phyloP scores from a whole-genome alignment of 2,113 vertebrate species.

The Muntiacus reevesi region DNA sequence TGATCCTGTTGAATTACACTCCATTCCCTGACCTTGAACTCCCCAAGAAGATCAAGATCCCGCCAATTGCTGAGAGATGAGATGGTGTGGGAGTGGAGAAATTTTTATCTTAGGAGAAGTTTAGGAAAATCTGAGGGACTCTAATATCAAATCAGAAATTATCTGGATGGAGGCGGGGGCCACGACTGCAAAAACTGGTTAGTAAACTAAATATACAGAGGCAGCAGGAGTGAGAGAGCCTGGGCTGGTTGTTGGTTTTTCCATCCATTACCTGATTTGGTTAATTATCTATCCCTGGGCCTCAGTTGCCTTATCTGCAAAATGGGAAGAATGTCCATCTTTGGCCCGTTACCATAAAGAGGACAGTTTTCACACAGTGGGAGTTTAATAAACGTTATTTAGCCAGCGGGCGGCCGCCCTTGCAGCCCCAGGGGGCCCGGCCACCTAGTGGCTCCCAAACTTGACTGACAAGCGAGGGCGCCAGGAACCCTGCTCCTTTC shows the following conservation, averaged over 20 bases:
- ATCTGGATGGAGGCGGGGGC: not conserved
- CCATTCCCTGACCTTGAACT: not conserved
- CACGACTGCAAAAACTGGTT: not conserved
- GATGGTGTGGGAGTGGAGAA: not conserved
- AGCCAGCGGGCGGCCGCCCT: rapidly evolving
- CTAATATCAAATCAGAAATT: not conserved
- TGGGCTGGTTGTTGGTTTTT: not conserved
- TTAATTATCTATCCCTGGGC: not conserved
- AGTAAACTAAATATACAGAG: not conserved
- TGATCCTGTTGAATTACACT: not conserved
- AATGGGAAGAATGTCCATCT: not conserved
- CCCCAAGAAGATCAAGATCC: not conserved
- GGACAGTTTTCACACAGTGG: not conserved
- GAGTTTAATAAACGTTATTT: not conserved
- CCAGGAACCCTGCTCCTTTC: constrained; percentile 65
- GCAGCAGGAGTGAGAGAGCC: not conserved
- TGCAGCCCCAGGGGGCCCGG: not conserved
- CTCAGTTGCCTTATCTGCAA: not conserved
- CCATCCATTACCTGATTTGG: not conserved
- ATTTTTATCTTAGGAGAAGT: not conserved
- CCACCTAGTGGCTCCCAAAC: constrained; percentile 65
- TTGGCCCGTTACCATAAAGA: not conserved
- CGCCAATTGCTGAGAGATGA: not conserved
- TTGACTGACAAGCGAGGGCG: constrained; percentile 71
- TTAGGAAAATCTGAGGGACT: not conserved